Percentiles rank a stretch among this genome's conserved stretches.
phyloP scores from a whole-genome alignment of 2,797 vertebrate species.

The Onychomys arenicola region DNA sequence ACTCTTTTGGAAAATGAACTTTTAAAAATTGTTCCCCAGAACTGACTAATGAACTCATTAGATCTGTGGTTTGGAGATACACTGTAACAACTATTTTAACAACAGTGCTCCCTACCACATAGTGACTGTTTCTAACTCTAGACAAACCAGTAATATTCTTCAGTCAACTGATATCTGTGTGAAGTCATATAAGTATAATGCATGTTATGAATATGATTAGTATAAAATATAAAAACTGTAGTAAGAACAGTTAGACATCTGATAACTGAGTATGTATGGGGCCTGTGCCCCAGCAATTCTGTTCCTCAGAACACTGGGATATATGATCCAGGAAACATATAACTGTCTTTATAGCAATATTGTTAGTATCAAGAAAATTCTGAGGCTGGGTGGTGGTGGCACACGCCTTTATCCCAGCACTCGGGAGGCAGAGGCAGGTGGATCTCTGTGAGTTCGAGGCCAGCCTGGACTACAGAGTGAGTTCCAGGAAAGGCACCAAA shows the following conservation, averaged over 20 bases:
- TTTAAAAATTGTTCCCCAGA: neutral
- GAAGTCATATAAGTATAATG: slow-evolving; percentile 1
- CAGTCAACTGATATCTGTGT: neutral
- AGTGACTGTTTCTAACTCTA: neutral
- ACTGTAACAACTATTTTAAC: neutral
- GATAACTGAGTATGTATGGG: neutral
- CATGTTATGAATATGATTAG: neutral
- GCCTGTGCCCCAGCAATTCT: neutral
- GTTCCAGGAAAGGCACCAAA: no score
- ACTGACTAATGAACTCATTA: neutral
- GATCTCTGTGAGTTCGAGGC: no score
- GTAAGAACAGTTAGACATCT: neutral
- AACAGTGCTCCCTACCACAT: neutral
- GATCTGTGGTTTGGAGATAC: neutral
- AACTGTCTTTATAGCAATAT: neutral
- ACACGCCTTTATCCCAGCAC: no score
- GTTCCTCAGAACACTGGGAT: neutral
- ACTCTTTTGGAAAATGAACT: neutral
- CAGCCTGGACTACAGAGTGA: no score
- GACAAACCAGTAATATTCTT: neutral
- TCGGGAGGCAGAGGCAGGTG: no score
- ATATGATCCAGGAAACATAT: neutral
- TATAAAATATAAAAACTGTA: neutral
- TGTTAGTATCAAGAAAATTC: neutral
- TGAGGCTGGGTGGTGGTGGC: no score